Evolutionary conservation across 2,888 invertebrate species (phyloP).

Genomic region (Thyatira batis): DNA sequence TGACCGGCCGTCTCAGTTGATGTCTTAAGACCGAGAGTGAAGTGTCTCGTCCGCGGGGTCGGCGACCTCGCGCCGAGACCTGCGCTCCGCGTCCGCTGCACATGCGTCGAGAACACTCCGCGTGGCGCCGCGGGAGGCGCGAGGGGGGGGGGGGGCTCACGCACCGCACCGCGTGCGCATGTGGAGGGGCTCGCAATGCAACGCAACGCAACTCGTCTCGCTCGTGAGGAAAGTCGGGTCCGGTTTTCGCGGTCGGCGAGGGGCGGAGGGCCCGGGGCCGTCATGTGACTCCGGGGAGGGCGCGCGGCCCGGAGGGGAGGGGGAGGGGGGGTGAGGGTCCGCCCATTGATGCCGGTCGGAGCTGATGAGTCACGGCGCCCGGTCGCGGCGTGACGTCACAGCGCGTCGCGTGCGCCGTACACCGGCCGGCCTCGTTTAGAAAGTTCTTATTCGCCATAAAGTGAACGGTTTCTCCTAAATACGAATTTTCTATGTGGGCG

Average conservation of each 20-base stretch:
- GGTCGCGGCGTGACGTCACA: conserved; percentile 21
- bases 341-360: conserved; percentile 34
- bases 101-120: conserved; percentile 4
- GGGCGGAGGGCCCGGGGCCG: conserved; percentile 22
- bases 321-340: conserved; percentile 5
- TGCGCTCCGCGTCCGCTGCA: background rate
- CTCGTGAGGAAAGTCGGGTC: conserved; percentile 32
- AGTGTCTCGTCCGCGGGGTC: background rate
- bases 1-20: too few relatives aligned
- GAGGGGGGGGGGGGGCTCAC: conserved; percentile 19
- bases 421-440: conserved; percentile 6
- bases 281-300: conserved; percentile 46
- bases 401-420: conserved; percentile 18
- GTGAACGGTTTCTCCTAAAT: background rate
- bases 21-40: background rate
- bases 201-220: conserved; percentile 23
- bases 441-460: background rate
- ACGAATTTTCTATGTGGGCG: background rate
- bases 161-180: conserved; percentile 1
- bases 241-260: conserved; percentile 13
- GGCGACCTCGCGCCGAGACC: background rate
- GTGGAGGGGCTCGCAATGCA: background rate
- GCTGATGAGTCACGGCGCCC: conserved; percentile 23
- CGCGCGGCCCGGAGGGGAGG: conserved; percentile 10
- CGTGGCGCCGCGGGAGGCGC: conserved; percentile 11